Conservation (phyloP, 1,140 invertebrate species). For the Lepidurus couesii region DNA sequence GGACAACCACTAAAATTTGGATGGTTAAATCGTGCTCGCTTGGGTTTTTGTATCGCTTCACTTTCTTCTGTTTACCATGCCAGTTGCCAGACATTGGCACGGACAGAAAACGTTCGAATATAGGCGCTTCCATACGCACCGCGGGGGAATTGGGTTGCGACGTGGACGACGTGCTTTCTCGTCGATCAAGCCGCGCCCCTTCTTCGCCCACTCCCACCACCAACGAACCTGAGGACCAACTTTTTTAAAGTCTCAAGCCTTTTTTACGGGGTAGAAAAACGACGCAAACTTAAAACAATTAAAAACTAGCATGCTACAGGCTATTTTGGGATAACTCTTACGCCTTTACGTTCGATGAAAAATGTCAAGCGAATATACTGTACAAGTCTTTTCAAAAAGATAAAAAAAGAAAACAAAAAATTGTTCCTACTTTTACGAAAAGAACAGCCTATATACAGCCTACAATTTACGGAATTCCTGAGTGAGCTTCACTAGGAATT, state of each 20-base stretch:
- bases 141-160: constrained; percentile 45
- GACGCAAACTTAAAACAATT: constrained; percentile 3
- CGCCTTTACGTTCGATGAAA: not conserved
- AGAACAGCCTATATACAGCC: not conserved
- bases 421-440: not conserved
- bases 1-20: not conserved
- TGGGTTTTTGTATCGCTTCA: not conserved
- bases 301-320: not conserved
- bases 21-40: constrained; percentile 3
- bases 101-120: constrained; percentile 64
- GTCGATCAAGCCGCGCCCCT: not conserved
- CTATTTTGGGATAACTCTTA: not conserved
- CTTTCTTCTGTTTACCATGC: constrained; percentile 1
- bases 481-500: not conserved
- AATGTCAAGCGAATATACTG: not conserved
- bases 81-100: constrained; percentile 50
- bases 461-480: not conserved
- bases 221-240: constrained; percentile 28
- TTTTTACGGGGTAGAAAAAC: constrained; percentile 11
- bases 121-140: constrained; percentile 50
- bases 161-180: constrained; percentile 37
- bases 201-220: constrained; percentile 33
- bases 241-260: constrained; percentile 30
- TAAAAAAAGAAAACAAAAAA: not conserved
- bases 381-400: not conserved